Evolutionary conservation across 2,113 vertebrate genomes (phyloP).

Genomic region (Neopipo cinnamomea): DNA sequence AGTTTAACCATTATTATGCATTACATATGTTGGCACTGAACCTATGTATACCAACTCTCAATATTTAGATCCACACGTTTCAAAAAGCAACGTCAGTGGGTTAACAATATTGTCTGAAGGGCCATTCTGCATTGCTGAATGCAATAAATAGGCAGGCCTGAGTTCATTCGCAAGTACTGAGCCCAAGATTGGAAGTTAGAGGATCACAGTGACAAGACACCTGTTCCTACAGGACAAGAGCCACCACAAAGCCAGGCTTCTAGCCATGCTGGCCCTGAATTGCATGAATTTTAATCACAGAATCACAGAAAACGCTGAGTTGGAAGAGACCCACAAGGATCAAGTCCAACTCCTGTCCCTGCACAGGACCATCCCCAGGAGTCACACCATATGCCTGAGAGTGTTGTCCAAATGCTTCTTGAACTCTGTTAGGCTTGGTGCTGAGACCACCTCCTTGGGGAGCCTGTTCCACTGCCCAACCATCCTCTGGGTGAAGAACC

Average conservation of each 20-base stretch:
- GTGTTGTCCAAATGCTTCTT: background rate
- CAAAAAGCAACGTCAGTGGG: background rate
- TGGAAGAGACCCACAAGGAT: background rate
- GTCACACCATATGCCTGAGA: background rate
- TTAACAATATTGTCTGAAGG: background rate
- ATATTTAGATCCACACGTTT: background rate
- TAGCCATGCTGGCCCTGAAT: background rate
- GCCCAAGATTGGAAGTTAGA: background rate
- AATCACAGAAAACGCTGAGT: background rate
- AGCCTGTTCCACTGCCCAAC: background rate
- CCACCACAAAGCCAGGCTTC: background rate
- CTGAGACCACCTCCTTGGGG: background rate
- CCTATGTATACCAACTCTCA: background rate
- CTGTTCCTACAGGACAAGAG: background rate
- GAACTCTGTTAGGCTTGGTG: background rate
- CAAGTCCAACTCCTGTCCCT: background rate
- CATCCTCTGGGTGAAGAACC: background rate
- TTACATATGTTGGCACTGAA: background rate
- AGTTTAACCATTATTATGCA: background rate
- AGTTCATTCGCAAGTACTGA: rapidly evolving
- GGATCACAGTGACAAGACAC: background rate
- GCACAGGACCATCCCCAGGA: background rate
- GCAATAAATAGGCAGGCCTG: background rate
- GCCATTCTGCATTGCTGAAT: background rate
- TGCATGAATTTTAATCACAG: background rate